Evolutionary conservation across 2,113 vertebrate genomes (phyloP).

Genomic region (Cyprichromis sp.): DNA sequence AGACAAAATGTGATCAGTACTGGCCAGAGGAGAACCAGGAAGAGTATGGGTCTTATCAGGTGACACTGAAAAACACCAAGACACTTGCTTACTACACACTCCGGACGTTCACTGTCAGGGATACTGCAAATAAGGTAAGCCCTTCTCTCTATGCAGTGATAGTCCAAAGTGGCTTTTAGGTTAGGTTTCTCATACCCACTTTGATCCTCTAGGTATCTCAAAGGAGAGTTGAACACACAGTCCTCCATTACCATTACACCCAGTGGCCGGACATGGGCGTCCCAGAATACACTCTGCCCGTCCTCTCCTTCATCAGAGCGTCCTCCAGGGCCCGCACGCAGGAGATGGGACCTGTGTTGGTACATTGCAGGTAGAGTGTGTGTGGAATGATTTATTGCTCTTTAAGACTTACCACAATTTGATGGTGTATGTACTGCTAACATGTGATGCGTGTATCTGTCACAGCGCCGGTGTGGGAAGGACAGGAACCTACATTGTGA

Average conservation of each 20-base stretch:
- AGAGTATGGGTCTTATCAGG: constrained; percentile 89
- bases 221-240: constrained; percentile 80
- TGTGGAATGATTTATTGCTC: background rate
- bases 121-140: constrained; percentile 82
- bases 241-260: constrained; percentile 93
- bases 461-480: constrained; percentile 90
- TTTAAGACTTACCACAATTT: background rate
- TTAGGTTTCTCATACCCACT: background rate
- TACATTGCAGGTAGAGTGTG: constrained; percentile 88
- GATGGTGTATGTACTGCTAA: background rate
- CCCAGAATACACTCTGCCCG: constrained; percentile 87
- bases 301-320: constrained; percentile 88
- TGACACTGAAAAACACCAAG: constrained; percentile 83
- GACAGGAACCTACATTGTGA: constrained; percentile 92
- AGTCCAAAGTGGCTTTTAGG: background rate
- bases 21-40: constrained; percentile 90
- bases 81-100: constrained; percentile 89
- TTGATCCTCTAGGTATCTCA: constrained; percentile 73
- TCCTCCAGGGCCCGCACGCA: constrained; percentile 78
- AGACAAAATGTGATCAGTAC: constrained; percentile 98
- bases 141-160: background rate
- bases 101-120: constrained; percentile 84
- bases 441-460: background rate
- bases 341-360: constrained; percentile 85
- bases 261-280: constrained; percentile 99